Base-by-base conservation (phyloP, 2,888 invertebrate genomes). In the Choreutis nemorana region DNA sequence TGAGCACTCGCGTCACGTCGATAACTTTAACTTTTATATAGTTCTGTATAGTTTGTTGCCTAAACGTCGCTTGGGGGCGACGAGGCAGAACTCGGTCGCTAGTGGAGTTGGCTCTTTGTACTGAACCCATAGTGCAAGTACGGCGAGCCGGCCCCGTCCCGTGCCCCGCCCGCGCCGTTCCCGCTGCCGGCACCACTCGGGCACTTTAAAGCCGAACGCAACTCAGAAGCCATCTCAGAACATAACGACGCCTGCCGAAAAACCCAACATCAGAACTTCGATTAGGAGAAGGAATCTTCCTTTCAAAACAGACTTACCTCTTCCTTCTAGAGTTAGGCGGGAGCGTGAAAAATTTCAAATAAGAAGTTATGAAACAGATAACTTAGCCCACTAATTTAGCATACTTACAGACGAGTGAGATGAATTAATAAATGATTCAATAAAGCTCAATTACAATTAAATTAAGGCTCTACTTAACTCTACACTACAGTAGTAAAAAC, bases 211-310 rank as follows among this genome's bases (percentile, higher is more conserved):
- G 86, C 87, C 44, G 85, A 85, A 41, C 85, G 83, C 43, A 88
- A 77, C 63, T 89, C 89, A 35, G 84, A 82, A 36, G 85, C 84
- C 86, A 89, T 87, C 73, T 87, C 87, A 45, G 85, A 83, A 64
- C 87, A 87, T 45, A 88, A 78, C 32, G 87, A 86, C 37, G 84
- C 84, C 88, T 89, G 79, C n/a, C 3, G n/a, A 15, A 8, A 2
- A 26, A 26, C 7, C n/a, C 9, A 3, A 27, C 14, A 27, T 20
- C n/a, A n/a, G 14, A 21, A 9, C 9, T 15, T 23, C 9, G 14
- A 29, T 21, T n/a, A 13, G 20, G 4, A 26, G 26, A 23, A n/a
- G n/a, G 23, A 23, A 9, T 23, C 10, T n/a, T 5, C 5, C 4
- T 6, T n/a, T 23, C 18, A 14, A 18, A 28, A 51, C 47, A 51